Evolutionary conservation across 2,113 vertebrate genomes (phyloP).

Genomic region (Muntiacus muntjak): DNA sequence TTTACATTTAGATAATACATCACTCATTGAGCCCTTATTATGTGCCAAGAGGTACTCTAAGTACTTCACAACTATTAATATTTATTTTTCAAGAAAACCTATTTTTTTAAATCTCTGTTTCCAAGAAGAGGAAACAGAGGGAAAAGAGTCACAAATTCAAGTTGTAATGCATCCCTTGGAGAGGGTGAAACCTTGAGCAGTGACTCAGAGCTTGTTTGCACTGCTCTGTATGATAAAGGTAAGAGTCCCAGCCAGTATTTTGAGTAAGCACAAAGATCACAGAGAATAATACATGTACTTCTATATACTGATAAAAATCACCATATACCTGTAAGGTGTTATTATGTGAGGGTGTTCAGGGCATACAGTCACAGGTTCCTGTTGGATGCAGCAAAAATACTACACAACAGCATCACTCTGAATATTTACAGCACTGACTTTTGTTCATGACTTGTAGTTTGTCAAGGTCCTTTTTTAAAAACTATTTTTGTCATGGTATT

Average conservation of each 20-base stretch:
- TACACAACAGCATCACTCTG: not conserved
- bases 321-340: not conserved
- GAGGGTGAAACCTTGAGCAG: not conserved
- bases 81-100: not conserved
- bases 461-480: not conserved
- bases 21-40: not conserved
- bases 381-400: not conserved
- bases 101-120: not conserved
- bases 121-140: not conserved
- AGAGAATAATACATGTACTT: not conserved
- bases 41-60: not conserved
- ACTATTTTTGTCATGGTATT: not conserved
- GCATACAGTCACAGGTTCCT: not conserved
- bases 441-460: not conserved
- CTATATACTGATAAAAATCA: not conserved
- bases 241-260: not conserved
- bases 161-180: not conserved
- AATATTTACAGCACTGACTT: not conserved
- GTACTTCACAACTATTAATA: not conserved
- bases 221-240: not conserved
- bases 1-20: not conserved
- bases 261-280: not conserved
- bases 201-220: not conserved
- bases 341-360: not conserved
- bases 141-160: not conserved